These are phyloP conservation scores for Hedya salicella DNA, from an alignment of 2,888 invertebrate genomes.

Conservation along the genomic window DNA sequence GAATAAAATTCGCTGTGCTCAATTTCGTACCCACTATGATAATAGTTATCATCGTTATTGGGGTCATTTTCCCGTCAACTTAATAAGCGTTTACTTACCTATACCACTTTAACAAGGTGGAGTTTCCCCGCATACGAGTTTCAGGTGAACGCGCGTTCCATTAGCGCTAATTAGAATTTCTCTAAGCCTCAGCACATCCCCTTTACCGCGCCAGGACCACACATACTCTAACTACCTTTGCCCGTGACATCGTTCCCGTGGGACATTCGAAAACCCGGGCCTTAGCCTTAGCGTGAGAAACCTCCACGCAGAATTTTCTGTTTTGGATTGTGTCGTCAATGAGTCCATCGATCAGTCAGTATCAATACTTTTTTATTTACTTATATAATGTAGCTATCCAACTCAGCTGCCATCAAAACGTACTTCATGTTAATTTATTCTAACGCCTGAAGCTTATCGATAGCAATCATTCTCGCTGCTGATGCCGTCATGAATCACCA, in stretches of 20 bases:
- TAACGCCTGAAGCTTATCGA: constrained; percentile 26
- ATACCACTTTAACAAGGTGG: constrained; percentile 47
- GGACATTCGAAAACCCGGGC: too few species aligned
- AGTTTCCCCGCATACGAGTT: constrained; percentile 60
- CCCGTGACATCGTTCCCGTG: too few species aligned
- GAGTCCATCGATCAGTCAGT: too few species aligned
- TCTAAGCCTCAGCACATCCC: constrained; percentile 52
- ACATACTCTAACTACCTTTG: constrained; percentile 1
- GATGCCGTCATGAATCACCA: constrained; percentile 4
- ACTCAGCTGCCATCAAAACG: constrained; percentile 1
- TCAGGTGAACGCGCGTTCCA: constrained; percentile 71
- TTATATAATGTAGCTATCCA: too few species aligned
- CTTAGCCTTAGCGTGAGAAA: too few species aligned
- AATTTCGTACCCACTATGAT: background rate
- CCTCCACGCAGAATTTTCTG: too few species aligned
- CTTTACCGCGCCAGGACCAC: constrained; percentile 9
- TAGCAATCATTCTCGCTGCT: constrained; percentile 17
- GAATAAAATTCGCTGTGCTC: background rate
- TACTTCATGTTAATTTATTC: constrained; percentile 2
- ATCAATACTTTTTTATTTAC: too few species aligned
- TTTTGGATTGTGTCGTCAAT: too few species aligned
- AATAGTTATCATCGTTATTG: constrained; percentile 1
- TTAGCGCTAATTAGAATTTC: constrained; percentile 81
- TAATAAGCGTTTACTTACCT: constrained; percentile 10
- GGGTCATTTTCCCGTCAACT: constrained; percentile 5